A percentile compares a stretch with the other conserved stretches of the same genome.
Evolutionary conservation across 2,797 vertebrate species (phyloP).

Genomic region (Oceanodroma leucorhoa): DNA sequence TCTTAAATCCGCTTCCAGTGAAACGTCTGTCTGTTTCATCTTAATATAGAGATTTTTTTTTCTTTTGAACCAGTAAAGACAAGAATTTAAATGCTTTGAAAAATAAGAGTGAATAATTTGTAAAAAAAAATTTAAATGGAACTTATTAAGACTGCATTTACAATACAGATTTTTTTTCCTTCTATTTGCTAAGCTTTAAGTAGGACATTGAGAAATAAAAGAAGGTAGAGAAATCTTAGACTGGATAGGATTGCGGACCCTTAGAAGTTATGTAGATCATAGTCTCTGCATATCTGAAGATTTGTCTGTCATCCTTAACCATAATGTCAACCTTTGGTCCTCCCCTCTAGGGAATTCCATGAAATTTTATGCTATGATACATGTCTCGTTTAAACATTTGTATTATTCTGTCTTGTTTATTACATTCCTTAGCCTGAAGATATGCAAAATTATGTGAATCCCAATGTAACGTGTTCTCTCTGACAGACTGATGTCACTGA

Average conservation of each 20-base stretch:
- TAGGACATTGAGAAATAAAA: background rate
- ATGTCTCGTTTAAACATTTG: background rate
- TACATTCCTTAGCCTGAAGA: conserved; percentile 37
- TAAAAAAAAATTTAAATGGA: background rate
- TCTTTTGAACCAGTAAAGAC: background rate
- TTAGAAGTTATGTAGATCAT: background rate
- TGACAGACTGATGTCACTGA: background rate
- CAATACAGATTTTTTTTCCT: background rate
- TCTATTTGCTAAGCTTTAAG: background rate
- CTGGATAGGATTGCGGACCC: background rate
- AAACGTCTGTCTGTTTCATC: background rate
- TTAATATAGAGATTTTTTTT: background rate
- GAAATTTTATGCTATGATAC: conserved; percentile 2
- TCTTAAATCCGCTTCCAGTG: background rate
- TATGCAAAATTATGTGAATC: background rate
- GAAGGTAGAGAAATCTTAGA: background rate
- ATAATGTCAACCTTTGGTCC: background rate
- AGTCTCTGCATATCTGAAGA: background rate
- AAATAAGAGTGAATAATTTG: background rate
- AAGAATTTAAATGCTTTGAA: background rate
- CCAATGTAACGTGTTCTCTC: background rate
- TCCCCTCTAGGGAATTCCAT: conserved; percentile 12
- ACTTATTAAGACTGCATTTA: background rate
- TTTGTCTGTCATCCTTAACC: background rate
- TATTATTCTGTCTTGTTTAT: background rate